Evolutionary conservation across 2,113 vertebrate species (phyloP), one percentile per base, ranked within the genome.

Genomic region (Mesoclemmys tuberculata): DNA sequence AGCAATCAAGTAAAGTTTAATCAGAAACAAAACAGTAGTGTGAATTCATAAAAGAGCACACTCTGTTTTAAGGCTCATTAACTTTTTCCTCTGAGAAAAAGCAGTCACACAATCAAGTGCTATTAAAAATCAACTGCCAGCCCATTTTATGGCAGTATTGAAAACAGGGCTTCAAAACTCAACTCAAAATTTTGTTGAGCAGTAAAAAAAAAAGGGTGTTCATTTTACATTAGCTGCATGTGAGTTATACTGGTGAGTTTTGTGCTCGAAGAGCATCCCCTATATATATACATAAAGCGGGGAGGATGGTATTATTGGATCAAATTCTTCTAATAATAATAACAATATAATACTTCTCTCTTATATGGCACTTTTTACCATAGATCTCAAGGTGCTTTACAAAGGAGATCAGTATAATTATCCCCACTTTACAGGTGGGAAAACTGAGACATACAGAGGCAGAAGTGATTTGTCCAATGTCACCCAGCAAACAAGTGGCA

Each of bases 131-230:
- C 61, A 85, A 44, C 21, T 4, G 1, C 19, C 83, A 77, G 41
- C 83, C 35, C 92, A 94, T 93, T 94, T 96, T 55, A 89, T 82
- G 29, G 5, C 44, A 31, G 35, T 87, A 71, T 85, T 44, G 87
- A 68, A 41, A 92, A 41, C 35, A 41, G 2, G 8, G 3, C 8
- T 80, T 75, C 71, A 44, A 74, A 44, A 44, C 71, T 64, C 5
- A 38, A 4, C 1, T 5, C 71, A 83, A 52, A 16, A 54, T 18
- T 85, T 35, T 85, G 24, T 13, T 77, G 48, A 88, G 44, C 5
- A 90, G 10, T 4, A n/a, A n/a, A n/a, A n/a, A 44, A 75, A 29
- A 58, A 91, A 93, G 68, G 35, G 1, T 71, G 5, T 61, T 93
- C 81, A 1, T 52, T 19, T 87, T 84, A 49, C 4, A n/a, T 61